Evolutionary conservation across 2,888 invertebrate species (phyloP), one percentile per base, ranked within the genome.

Genomic region (Homarus gammarus): DNA sequence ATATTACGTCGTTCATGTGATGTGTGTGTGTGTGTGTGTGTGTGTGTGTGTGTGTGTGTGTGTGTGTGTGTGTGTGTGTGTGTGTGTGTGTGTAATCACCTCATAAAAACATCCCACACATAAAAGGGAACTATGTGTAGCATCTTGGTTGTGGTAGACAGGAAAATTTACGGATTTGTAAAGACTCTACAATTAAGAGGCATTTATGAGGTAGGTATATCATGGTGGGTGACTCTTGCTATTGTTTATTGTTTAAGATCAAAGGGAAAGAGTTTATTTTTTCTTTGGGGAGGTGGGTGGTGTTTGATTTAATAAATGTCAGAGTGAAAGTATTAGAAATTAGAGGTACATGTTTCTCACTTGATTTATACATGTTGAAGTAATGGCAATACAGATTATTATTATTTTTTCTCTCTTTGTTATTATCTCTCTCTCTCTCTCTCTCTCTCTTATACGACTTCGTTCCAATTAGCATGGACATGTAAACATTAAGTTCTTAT

Each of bases 71-170:
- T n/a, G n/a, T n/a, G n/a, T n/a, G n/a, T 22, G n/a, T 27, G 56
- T 49, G 44, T 49, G 56, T 64, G 64, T 64, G 64, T 27, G 64
- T n/a, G 64, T 64, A 64, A 64, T 64, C 64, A 22, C 64, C 56
- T 22, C 64, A 27, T 64, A 64, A 64, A 56, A 22, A 27, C 27
- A 27, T 64, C 64, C 27, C 27, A n/a, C 27, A 64, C 27, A 64
- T 64, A 64, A 27, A 27, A 64, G 8, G 8, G 64, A 27, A n/a
- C 64, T 64, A 64, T 27, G 56, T 56, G n/a, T 64, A 64, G 6
- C 64, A 64, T 64, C 64, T 64, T 27, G 15, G n/a, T 22, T n/a
- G 22, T 1, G 5, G 5, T 56, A 27, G 64, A 27, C 64, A 64
- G 27, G 64, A 64, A 64, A 64, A 64, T 64, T 27, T 64, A 64